Percentiles rank a stretch among this genome's conserved stretches.
These are phyloP conservation scores for Anolis carolinensis DNA, from an alignment of 2,113 vertebrate species.

Conservation along the genomic window DNA sequence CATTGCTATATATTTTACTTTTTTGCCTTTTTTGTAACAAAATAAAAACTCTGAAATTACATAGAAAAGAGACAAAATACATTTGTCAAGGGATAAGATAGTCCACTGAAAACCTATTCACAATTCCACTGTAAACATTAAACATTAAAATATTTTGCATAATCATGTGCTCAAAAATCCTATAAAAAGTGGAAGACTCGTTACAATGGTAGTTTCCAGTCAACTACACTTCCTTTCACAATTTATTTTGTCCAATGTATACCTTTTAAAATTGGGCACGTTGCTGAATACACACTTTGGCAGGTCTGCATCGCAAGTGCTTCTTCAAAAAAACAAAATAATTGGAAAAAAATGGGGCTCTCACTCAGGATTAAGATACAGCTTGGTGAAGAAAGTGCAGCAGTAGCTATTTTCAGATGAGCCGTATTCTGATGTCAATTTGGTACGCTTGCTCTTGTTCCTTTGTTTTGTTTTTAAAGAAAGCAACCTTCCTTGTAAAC, in stretches of 20 bases:
- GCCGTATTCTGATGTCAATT: conserved; percentile 63
- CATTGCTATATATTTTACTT: conserved; percentile 91
- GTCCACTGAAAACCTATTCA: conserved; percentile 94
- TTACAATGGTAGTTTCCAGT: conserved; percentile 90
- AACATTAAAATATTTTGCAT: conserved; percentile 92
- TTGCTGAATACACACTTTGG: conserved; percentile 90
- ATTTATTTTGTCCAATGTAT: conserved; percentile 91
- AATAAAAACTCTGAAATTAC: conserved; percentile 99
- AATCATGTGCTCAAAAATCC: conserved; percentile 91
- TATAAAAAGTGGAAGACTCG: conserved; percentile 93
- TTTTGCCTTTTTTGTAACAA: conserved; percentile 92
- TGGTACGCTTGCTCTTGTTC: conserved; percentile 71
- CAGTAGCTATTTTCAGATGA: conserved; percentile 61
- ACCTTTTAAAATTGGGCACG: conserved; percentile 88
- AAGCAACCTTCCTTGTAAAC: conserved; percentile 67
- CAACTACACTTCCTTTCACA: conserved; percentile 92
- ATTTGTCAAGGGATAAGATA: conserved; percentile 92
- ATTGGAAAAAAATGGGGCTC: conserved; percentile 32
- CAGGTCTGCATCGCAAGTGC: conserved; percentile 90
- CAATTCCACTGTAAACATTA: conserved; percentile 94
- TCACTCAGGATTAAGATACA: conserved; percentile 71
- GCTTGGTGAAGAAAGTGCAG: conserved; percentile 75
- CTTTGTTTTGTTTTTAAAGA: conserved; percentile 4
- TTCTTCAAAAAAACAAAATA: conserved; percentile 72
- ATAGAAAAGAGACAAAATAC: conserved; percentile 95